Conservation (phyloP, 1,140 invertebrate genomes). For the Mylabris phalerata region DNA sequence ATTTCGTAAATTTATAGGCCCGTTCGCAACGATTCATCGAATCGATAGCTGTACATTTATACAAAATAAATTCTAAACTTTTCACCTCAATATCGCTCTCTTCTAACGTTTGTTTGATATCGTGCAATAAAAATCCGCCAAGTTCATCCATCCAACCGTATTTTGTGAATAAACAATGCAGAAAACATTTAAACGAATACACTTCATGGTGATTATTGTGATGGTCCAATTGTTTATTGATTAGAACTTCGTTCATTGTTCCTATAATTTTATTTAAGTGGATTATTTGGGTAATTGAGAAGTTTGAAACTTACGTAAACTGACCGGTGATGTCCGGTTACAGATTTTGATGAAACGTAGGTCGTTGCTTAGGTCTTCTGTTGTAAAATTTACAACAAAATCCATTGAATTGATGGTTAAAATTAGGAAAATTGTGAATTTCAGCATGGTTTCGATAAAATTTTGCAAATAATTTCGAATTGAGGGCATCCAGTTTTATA, state of each 20-base stretch:
- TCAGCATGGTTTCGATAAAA: too few species aligned
- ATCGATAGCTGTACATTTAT: slow-evolving; percentile 29
- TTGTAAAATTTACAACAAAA: slow-evolving; percentile 5
- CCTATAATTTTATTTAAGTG: slow-evolving; percentile 9
- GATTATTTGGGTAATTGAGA: background rate
- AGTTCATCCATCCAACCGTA: slow-evolving; percentile 36
- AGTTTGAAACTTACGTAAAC: slow-evolving; percentile 25
- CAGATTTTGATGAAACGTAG: slow-evolving; percentile 30
- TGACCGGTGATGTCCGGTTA: slow-evolving; percentile 29
- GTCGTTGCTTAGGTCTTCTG: slow-evolving; percentile 25
- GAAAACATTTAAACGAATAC: slow-evolving; percentile 30
- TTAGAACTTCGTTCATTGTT: slow-evolving; percentile 31
- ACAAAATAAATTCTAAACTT: slow-evolving; percentile 31
- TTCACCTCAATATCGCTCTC: slow-evolving; percentile 25
- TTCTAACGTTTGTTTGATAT: slow-evolving; percentile 27
- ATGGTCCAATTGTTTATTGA: slow-evolving; percentile 24
- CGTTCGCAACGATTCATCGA: slow-evolving; percentile 29
- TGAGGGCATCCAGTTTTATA: too few species aligned
- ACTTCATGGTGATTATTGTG: slow-evolving; percentile 12
- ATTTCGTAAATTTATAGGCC: slow-evolving; percentile 27
- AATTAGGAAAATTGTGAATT: background rate
- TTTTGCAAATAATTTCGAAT: too few species aligned
- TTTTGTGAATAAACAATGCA: slow-evolving; percentile 32
- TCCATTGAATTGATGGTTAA: background rate
- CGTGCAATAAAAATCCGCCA: slow-evolving; percentile 30